Evolutionary conservation across 2,888 invertebrate genomes (phyloP).

Genomic region (Drymonia ruficornis): DNA sequence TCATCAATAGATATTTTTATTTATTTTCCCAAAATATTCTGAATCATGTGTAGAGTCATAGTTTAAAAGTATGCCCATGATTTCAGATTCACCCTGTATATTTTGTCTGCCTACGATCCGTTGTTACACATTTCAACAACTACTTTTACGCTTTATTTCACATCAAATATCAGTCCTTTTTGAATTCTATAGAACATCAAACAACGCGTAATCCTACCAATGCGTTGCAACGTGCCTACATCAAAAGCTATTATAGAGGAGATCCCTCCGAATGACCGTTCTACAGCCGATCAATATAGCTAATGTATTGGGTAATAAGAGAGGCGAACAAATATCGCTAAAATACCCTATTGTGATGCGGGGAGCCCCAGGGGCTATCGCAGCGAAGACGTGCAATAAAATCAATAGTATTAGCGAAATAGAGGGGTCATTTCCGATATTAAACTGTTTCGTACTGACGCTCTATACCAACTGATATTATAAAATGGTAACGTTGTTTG

Average conservation of each 20-base stretch:
- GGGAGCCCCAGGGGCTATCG: constrained; percentile 1
- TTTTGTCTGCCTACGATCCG: too few species aligned
- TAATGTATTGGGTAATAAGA: constrained; percentile 65
- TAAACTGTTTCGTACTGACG: too few species aligned
- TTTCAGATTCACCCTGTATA: too few species aligned
- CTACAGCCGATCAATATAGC: constrained; percentile 65
- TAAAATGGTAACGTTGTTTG: too few species aligned
- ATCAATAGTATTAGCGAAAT: neutral
- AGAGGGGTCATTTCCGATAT: neutral
- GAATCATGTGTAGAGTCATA: too few species aligned
- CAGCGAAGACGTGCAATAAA: neutral
- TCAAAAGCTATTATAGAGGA: constrained; percentile 38
- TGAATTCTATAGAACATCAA: neutral
- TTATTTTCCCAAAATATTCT: too few species aligned
- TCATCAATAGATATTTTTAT: too few species aligned
- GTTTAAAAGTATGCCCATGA: too few species aligned
- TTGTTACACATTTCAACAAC: too few species aligned
- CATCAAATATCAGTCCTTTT: too few species aligned
- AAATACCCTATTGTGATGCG: constrained; percentile 26
- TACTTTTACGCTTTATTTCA: too few species aligned
- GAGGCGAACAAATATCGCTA: constrained; percentile 28
- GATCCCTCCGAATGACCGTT: constrained; percentile 49
- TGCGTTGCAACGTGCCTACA: constrained; percentile 21
- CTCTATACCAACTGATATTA: too few species aligned
- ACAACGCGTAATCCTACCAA: constrained; percentile 7